These are phyloP conservation scores for Trichomalopsis sarcophagae DNA, from an alignment of 1,140 invertebrate genomes.

Conservation along the genomic window DNA sequence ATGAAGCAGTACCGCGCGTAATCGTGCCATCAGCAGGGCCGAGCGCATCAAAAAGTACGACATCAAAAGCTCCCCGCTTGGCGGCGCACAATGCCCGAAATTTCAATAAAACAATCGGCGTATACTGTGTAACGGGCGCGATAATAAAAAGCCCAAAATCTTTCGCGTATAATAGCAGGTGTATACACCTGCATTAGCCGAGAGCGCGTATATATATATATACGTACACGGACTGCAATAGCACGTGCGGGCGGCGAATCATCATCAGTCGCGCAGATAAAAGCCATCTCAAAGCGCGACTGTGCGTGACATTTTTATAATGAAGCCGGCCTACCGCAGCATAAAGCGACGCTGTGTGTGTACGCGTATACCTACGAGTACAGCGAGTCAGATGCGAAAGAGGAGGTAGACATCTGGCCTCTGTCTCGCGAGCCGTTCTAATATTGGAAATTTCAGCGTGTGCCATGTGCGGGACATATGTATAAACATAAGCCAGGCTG, in stretches of 20 bases:
- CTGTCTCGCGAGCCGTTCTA: constrained; percentile 65
- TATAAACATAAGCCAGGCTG: constrained; percentile 71
- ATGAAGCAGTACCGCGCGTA: neutral
- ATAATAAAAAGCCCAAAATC: neutral
- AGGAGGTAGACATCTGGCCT: constrained; percentile 65
- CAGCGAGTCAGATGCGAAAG: neutral
- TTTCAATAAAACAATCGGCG: neutral
- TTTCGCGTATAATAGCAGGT: neutral
- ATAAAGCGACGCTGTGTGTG: neutral
- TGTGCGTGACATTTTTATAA: constrained; percentile 71
- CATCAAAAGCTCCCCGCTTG: neutral
- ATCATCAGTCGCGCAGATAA: neutral
- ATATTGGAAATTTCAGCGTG: constrained; percentile 70
- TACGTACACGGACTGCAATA: neutral
- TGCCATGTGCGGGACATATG: constrained; percentile 73
- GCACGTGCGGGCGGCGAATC: neutral
- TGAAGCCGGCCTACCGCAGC: constrained; percentile 56
- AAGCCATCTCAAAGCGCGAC: constrained; percentile 45
- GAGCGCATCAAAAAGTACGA: neutral
- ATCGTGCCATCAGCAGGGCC: neutral
- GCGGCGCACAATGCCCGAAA: neutral
- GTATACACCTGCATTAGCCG: constrained; percentile 1
- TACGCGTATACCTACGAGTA: neutral
- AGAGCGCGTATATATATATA: too few relatives aligned
- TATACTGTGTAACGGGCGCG: neutral